Base-by-base conservation (phyloP, 2,113 vertebrate genomes). In the Platycercus adscitus region DNA sequence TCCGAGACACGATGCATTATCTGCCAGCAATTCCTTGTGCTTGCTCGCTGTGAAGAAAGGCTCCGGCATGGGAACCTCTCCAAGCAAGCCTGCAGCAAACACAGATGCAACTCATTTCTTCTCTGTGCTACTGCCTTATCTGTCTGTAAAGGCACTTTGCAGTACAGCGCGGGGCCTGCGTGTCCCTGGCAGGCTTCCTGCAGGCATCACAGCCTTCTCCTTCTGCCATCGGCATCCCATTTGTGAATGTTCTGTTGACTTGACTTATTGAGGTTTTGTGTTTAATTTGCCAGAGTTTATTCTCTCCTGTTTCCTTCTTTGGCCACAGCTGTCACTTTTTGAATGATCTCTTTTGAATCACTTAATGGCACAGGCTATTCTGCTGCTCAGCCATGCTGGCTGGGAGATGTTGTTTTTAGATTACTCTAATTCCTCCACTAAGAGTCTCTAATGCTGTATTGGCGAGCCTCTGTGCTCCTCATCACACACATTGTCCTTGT, bases 261-360 rank as follows among this genome's bases (percentile, higher is more conserved):
- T 18, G 6, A 49, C 43, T 53, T 31, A 31, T 7, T 17, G 56
- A 81, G 35, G 73, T 44, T 90, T 93, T 55, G 5, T 25, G 44
- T 66, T 66, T 41, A 7, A 88, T 83, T 64, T 58, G n/a, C 81
- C 49, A 17, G 77, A 60, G 63, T 50, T 93, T 61, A 9, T 66
- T 33, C 73, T 53, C 69, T 55, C 73, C 17, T 53, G 53, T 84
- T 71, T 91, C 94, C 94, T 95, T 81, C 91, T 84, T 91, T 93
- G 94, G 83, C 73, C 87, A 56, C 87, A 77, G 6, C 83, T 91
- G 89, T 87, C 78, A 33, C 75, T 81, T 64, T 47, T 37, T 50
- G 79, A 85, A 35, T 6, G 64, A 47, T 64, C 28, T 52, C 73
- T 64, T 41, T 53, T 37, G 46, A 69, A 69, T 64, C 21, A 1